Conservation (phyloP, 2,113 vertebrate genomes). For the Heliornis fulica region DNA sequence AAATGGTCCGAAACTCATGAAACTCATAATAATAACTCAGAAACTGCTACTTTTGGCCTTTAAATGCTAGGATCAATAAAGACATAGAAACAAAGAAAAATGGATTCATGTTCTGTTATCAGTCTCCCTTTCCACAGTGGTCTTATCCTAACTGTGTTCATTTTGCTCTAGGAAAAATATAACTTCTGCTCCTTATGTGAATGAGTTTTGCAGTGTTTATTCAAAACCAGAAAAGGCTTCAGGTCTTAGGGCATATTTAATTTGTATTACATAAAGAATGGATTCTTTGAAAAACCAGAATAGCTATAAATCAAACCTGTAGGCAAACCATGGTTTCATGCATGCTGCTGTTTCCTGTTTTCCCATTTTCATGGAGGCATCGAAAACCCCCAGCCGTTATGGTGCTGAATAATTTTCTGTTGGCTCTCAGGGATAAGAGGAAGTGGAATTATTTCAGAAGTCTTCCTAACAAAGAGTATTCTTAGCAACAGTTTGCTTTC, state of each 20-base stretch:
- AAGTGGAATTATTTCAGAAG: constrained; percentile 7
- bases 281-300: constrained; percentile 2
- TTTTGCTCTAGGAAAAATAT: not conserved
- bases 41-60: not conserved
- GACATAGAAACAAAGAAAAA: not conserved
- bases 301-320: not conserved
- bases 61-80: not conserved
- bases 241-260: not conserved
- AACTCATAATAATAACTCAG: not conserved
- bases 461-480: not conserved
- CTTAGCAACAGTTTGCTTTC: constrained; percentile 19
- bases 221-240: not conserved
- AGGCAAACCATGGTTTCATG: not conserved
- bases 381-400: not conserved
- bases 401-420: not conserved
- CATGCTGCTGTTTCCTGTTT: constrained; percentile 19
- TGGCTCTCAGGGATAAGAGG: not conserved
- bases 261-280: not conserved
- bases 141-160: not conserved
- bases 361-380: not conserved
- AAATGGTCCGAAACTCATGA: not conserved
- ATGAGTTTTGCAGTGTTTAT: not conserved
- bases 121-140: not conserved
- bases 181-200: not conserved
- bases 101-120: not conserved